Evolutionary conservation across 2,113 vertebrate genomes (phyloP), one percentile per base, ranked within the genome.

Genomic region (Fulmarus glacialis): DNA sequence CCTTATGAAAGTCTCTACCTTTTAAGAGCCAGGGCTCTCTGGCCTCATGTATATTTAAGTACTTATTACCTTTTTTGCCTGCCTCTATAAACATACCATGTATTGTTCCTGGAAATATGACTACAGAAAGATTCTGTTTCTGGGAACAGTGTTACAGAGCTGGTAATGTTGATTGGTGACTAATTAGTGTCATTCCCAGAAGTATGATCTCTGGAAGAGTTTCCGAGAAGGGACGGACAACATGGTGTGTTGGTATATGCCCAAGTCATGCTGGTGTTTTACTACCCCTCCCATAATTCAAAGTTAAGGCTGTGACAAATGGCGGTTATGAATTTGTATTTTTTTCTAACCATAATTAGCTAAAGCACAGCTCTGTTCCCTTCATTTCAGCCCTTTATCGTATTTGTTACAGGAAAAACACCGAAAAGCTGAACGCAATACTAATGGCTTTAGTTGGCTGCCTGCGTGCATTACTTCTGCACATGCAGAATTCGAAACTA

Each of bases 171-270:
- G 74, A 90, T 48, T 90, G 93, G 94, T 94, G 90, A 78, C 93
- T 94, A 96, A 96, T 97, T 95, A 94, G 64, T 55, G 60, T 81
- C 60, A 64, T 96, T 97, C 94, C 83, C 96, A 96, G 96, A 93
- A 96, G 73, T 52, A 87, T 43, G 36, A 48, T 58, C 24, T 68
- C 48, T 1, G 3, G 72, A 52, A 75, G 83, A 75, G 72, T 79
- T 97, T 97, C 96, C 53, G 47, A 92, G 94, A 96, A 96, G 77
- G 63, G 66, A 47, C 52, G 68, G 89, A 92, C 89, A 92, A 15
- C 48, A 1, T 29, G 56, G 86, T 48, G 27, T 48, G 56, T n/a
- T 92, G 63, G 80, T 95, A 3, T 5, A 48, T 30, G 56, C 74
- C 30, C 22, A 34, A 47, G 30, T 23, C 53, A 1, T 8, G 17